Evolutionary conservation across 1,140 invertebrate species (phyloP).

Genomic region (Nasonia giraulti): DNA sequence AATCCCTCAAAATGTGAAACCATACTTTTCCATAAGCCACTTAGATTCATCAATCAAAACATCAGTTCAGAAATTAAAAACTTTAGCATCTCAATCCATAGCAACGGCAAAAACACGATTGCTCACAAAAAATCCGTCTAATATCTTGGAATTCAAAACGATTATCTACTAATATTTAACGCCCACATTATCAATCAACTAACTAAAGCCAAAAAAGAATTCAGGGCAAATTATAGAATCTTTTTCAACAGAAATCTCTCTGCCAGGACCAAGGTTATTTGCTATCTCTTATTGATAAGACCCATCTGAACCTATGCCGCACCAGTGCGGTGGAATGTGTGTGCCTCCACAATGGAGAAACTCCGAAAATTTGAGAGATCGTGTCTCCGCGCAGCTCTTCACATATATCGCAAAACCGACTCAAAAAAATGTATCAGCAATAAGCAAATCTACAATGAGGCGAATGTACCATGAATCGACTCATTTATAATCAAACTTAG

Average conservation of each 20-base stretch:
- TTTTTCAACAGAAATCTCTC: conserved; percentile 42
- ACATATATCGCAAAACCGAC: conserved; percentile 26
- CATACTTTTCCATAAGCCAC: too few relatives aligned
- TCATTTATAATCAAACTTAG: too few relatives aligned
- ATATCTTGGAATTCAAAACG: conserved; percentile 23
- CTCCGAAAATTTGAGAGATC: conserved; percentile 46
- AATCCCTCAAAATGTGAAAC: too few relatives aligned
- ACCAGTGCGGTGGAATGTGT: conserved; percentile 46
- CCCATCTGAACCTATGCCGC: conserved; percentile 49
- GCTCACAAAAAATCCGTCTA: too few relatives aligned
- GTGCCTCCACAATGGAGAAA: conserved; percentile 44
- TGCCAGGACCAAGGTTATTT: conserved; percentile 44
- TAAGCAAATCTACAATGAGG: conserved; percentile 21
- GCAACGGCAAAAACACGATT: too few relatives aligned
- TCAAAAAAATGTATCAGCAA: conserved; percentile 26
- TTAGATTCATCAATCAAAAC: too few relatives aligned
- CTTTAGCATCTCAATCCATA: too few relatives aligned
- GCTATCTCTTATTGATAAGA: conserved; percentile 50
- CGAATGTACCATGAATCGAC: not conserved
- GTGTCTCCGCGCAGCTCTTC: not conserved
- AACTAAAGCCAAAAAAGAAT: conserved; percentile 44
- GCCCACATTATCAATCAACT: conserved; percentile 37
- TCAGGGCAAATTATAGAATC: conserved; percentile 19
- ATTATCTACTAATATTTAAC: conserved; percentile 29
- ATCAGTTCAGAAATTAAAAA: too few relatives aligned